These are phyloP conservation scores for Anseranas semipalmata DNA, from an alignment of 2,113 vertebrate genomes.

Conservation along the genomic window DNA sequence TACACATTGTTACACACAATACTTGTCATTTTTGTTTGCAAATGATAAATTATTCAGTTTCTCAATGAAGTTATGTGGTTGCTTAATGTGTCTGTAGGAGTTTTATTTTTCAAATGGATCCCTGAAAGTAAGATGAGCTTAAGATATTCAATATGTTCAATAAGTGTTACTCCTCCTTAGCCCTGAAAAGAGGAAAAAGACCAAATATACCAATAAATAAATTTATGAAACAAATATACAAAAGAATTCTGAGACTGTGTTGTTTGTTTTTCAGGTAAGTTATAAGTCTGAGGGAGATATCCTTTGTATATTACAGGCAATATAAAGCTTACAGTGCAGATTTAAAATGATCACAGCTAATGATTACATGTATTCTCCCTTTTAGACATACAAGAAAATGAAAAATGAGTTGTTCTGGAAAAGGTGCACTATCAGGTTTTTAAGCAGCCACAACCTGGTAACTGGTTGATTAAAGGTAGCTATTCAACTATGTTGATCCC, in stretches of 20 bases:
- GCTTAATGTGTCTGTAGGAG: neutral
- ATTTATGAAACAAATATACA: neutral
- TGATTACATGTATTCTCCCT: neutral
- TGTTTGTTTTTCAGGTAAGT: neutral
- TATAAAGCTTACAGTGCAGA: neutral
- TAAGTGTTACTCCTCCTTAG: neutral
- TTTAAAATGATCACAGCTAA: neutral
- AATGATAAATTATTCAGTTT: conserved; percentile 39
- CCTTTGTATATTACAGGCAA: neutral
- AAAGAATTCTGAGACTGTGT: neutral
- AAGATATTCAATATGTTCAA: neutral
- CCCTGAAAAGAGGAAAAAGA: neutral
- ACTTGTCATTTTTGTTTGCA: conserved; percentile 21
- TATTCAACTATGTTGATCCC: neutral
- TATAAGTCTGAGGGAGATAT: neutral
- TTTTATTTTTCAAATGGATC: neutral
- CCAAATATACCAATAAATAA: neutral
- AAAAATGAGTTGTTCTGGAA: neutral
- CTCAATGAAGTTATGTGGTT: neutral
- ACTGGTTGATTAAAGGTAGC: neutral
- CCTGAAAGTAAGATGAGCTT: neutral
- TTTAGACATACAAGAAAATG: neutral
- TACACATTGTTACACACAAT: neutral
- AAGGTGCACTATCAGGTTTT: neutral
- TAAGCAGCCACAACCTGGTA: neutral